Evolutionary conservation across 1,140 invertebrate genomes (phyloP).

Genomic region (Coenobita brevimanus): DNA sequence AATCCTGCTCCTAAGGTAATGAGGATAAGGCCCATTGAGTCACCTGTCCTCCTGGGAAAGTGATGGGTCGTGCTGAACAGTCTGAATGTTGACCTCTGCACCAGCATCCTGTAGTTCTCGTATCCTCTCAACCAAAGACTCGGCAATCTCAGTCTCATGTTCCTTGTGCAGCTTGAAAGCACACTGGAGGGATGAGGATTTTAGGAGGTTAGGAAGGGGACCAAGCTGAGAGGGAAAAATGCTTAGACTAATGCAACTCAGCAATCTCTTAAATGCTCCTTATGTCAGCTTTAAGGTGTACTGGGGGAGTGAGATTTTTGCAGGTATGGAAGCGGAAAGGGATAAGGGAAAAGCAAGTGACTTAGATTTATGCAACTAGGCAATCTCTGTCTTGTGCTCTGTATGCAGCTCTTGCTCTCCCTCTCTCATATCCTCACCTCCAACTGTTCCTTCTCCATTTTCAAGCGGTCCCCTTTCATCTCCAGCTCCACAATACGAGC

Average conservation of each 20-base stretch:
- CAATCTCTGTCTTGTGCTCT: not conserved
- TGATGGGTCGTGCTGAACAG: constrained; percentile 41
- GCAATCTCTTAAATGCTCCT: too few relatives aligned
- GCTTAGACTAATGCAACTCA: too few relatives aligned
- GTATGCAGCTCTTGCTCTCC: not conserved
- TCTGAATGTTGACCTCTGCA: constrained; percentile 64
- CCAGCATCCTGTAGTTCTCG: constrained; percentile 71
- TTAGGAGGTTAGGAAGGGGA: too few relatives aligned
- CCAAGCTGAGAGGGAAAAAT: too few relatives aligned
- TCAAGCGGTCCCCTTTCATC: constrained; percentile 46
- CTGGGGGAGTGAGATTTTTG: too few relatives aligned
- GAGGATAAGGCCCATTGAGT: not conserved
- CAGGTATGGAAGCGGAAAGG: too few relatives aligned
- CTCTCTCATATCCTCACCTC: constrained; percentile 30
- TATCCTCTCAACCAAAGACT: constrained; percentile 72
- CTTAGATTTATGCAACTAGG: not conserved
- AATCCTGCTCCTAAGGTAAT: too few relatives aligned
- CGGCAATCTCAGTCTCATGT: constrained; percentile 72
- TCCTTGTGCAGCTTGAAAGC: constrained; percentile 72
- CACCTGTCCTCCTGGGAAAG: constrained; percentile 24
- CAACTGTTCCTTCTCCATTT: constrained; percentile 46
- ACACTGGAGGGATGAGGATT: constrained; percentile 66
- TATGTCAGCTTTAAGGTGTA: too few relatives aligned
- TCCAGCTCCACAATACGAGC: constrained; percentile 50
- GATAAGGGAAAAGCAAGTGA: too few relatives aligned